Evolutionary conservation across 30 jellyfish, hydroid and myxozoan species (phyloP).

Genomic region (Aurelia sp.): DNA sequence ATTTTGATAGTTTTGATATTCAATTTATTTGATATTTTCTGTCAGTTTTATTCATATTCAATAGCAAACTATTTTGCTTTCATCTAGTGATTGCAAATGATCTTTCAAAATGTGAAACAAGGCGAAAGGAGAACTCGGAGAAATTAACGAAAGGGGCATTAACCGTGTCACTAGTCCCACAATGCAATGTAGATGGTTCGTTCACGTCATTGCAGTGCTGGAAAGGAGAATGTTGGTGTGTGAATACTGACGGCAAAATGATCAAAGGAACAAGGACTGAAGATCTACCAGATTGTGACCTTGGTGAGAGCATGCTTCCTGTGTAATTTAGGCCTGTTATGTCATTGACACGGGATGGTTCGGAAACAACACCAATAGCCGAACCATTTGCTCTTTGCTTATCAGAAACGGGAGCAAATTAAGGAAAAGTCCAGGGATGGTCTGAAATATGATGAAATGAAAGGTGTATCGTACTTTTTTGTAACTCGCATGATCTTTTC

Average conservation of each 20-base stretch:
- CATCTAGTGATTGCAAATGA: not conserved
- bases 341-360: no score
- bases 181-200: constrained; percentile 79
- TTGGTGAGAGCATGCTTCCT: constrained; percentile 4
- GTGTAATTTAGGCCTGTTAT: not conserved
- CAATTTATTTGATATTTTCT: no score
- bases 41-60: no score
- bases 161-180: constrained; percentile 59
- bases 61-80: no score
- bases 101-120: constrained; percentile 48
- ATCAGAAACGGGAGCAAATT: no score
- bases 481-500: no score
- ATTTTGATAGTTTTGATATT: no score
- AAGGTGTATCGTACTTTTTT: no score
- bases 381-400: no score
- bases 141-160: constrained; percentile 10
- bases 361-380: no score
- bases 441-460: no score
- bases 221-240: constrained; percentile 87
- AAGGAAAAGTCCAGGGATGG: no score
- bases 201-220: constrained; percentile 77
- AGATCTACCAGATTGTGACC: constrained; percentile 19
- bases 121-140: constrained; percentile 11
- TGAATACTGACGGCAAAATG: constrained; percentile 58
- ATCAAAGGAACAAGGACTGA: constrained; percentile 67